Base-by-base conservation (phyloP, 2,888 invertebrate species). In the Quadroppia sp. region DNA sequence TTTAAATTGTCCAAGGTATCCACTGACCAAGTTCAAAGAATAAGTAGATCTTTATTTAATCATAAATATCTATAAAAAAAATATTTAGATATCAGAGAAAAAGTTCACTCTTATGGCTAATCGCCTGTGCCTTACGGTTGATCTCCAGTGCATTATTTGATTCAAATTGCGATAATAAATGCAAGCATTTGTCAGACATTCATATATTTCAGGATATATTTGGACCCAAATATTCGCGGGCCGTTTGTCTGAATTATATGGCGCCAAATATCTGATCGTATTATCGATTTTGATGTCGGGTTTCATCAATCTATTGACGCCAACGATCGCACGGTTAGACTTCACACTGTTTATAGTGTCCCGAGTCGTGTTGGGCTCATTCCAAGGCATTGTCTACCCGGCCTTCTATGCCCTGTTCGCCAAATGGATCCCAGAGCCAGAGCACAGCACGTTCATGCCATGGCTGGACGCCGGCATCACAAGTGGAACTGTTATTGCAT, bases 361-460 rank as follows among this genome's bases (percentile, higher is more conserved):
- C 2, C 42, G 75, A 17, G 45, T 72, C 4, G 20, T 72, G 15
- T 69, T 75, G n/a, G 75, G 75, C n/a, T 32, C 32, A 6, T 15
- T 32, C 36, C 71, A 78, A 76, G 77, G 77, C 15, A 75, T 77
- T 1, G 76, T 78, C 25, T 78, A 75, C 67, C 77, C 78, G 32
- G 77, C 78, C 32, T 77, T 76, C 73, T 77, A 78, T 71, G 75
- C 75, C 11, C 75, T 78, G 73, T 75, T 77, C 23, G 75, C 76
- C 7, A 25, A 64, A 53, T 78, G 78, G 78, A 64, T 78, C 11
- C 78, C 78, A 0, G 72, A 75, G 25, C 45, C 71, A 32, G 77
- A 78, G 69, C 72, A 77, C 45, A 72, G 75, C 32, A 74, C 74
- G 6, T 74, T 74, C 36, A 36, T 74, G 45, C 71, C 74, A 1